Evolutionary conservation across 2,888 invertebrate species (phyloP), one percentile per base, ranked within the genome.

Genomic region (Epirrhoe tristata): DNA sequence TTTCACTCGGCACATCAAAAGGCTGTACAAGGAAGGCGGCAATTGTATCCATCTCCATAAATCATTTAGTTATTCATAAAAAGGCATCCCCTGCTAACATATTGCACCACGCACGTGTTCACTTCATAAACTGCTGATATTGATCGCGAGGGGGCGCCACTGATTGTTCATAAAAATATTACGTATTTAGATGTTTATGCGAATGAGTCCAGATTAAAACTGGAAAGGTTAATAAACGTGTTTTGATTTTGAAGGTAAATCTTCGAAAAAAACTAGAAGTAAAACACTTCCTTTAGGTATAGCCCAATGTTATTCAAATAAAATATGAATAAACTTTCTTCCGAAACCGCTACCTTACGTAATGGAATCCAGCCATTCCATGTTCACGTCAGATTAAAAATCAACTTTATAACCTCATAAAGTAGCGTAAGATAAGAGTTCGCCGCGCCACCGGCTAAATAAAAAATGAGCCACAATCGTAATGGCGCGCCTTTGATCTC

Each of bases 391-490:
- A 87, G 93, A 93, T 93, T 93, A 93, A 93, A 93, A 93, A 93
- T 93, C 93, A 91, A 86, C 93, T 93, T 93, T 93, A 93, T 91
- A 87, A 90, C 93, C 82, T 93, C 91, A 93, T 93, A 93, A 93
- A 93, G 85, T 87, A 91, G 81, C 83, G 89, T 89, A 90, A 92
- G 93, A 93, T 93, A 93, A 93, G 90, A 91, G 87, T 84, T 82
- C 84, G 75, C 79, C 81, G 79, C 77, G 77, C 77, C 80, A 77
- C 77, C 78, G 74, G 83, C 87, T 93, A 92, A 93, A 93, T 93
- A 93, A 93, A 93, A 93, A 91, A 93, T 93, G 93, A 93, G 93
- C 93, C 91, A 87, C 92, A 92, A 90, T 91, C 86, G 93, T 91
- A 92, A 93, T 90, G 89, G 90, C 80, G 85, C 82, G 81, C 86